A percentile compares a stretch with the other conserved stretches of the same genome.
Conservation (phyloP, 2,113 vertebrate genomes). For the Platysteira castanea region DNA sequence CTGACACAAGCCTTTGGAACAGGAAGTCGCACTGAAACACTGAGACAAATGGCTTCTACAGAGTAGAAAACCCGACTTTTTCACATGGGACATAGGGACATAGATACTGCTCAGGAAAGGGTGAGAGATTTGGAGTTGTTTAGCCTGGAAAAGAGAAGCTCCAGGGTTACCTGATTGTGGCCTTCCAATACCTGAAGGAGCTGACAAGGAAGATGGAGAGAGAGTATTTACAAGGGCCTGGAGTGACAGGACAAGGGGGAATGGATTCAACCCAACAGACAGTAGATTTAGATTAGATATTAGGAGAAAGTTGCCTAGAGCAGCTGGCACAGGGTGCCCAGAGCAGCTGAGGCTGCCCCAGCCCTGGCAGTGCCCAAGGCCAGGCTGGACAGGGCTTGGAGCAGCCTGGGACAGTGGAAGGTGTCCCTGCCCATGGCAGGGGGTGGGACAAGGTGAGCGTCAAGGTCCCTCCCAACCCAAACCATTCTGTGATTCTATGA, state of each 20-base stretch:
- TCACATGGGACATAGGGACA: background rate
- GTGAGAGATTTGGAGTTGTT: background rate
- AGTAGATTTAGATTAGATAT: background rate
- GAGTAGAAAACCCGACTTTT: background rate
- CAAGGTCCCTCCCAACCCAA: background rate
- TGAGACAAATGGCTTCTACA: background rate
- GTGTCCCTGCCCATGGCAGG: background rate
- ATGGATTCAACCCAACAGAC: background rate
- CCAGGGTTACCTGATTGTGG: background rate
- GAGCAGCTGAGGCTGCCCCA: background rate
- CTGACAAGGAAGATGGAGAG: no score
- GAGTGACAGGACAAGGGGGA: background rate
- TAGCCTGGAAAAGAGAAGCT: background rate
- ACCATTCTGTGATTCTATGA: background rate
- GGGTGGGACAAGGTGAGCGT: accelerated
- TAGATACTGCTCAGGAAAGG: background rate
- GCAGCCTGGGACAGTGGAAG: accelerated
- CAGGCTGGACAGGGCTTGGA: accelerated
- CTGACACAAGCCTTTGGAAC: background rate
- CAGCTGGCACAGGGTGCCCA: background rate
- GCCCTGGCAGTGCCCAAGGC: background rate
- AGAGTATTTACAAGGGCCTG: background rate
- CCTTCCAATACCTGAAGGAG: background rate
- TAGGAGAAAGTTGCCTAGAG: no score
- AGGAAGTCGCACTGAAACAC: background rate